Conservation (phyloP, 2,797 vertebrate species). For the Paramormyrops hopkinsi region DNA sequence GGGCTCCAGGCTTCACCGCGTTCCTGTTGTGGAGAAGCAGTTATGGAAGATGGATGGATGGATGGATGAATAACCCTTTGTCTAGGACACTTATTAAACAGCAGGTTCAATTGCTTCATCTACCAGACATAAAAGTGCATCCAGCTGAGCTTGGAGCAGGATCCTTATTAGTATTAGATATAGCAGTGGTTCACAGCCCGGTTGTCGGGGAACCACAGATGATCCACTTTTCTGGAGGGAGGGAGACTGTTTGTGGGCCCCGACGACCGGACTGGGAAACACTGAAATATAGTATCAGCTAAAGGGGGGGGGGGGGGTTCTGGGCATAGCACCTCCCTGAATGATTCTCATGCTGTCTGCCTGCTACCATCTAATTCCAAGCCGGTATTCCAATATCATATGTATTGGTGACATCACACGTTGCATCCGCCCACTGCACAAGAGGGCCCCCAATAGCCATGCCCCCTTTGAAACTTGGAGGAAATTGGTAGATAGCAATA, state of each 20-base stretch:
- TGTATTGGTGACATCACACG: neutral
- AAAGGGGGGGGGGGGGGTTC: neutral
- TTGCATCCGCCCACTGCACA: neutral
- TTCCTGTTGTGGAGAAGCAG: neutral
- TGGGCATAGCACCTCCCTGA: neutral
- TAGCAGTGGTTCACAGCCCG: neutral
- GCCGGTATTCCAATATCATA: neutral
- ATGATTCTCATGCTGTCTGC: neutral
- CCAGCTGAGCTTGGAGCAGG: neutral
- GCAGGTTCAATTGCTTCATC: neutral
- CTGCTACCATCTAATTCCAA: neutral
- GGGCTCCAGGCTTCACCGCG: neutral
- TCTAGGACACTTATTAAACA: neutral
- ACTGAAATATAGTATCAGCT: neutral
- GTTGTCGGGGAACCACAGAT: neutral
- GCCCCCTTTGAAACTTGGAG: neutral
- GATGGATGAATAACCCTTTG: neutral
- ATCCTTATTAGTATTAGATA: constrained; percentile 8
- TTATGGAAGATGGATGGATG: neutral
- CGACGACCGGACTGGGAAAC: neutral
- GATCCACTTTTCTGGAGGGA: neutral
- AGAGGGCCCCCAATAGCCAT: neutral
- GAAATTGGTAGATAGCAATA: neutral
- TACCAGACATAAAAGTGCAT: neutral
- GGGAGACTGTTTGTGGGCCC: neutral